Base-by-base conservation (phyloP, 2,797 vertebrate genomes). In the Acrocephalus scirpaceus region DNA sequence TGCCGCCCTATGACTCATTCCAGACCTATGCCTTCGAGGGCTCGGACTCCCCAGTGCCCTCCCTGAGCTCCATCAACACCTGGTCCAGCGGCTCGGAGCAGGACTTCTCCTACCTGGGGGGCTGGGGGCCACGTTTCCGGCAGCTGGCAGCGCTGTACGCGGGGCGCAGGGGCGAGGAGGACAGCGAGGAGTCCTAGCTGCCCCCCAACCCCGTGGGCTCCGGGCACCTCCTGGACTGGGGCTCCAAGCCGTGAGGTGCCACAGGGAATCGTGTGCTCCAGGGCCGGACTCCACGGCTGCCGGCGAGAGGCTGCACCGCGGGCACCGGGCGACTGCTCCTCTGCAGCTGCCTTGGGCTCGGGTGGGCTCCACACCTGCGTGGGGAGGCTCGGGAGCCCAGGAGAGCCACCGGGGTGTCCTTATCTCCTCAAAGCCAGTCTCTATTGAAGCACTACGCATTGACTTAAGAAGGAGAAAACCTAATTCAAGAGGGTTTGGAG, bases 21-120 rank as follows among this genome's bases (percentile, higher is more conserved):
- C 99, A 99, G 98, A 99, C 99, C 76, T 99, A 99, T 20, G 99
- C 99, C 95, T 99, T 99, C 5, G 99, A 99, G 98, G 99, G 99
- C 95, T 98, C 96, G 47, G 98, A 98, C 96, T 99, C 99, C 6
- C 99, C 99, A 0, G 98, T 98, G 19, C 98, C 99, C 76, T 99
- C 99, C 5, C 98, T 99, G 94, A 99, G 99, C 98, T 99, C 99
- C 93, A 99, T 99, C 98, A 98, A 99, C 98, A 99, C 99, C 44
- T 98, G 98, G 94, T 99, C 99, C 86, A 99, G 98, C 38, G 92
- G 98, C 88, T 99, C 99, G 0, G 99, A 99, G 97, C 99, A 99
- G 98, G 99, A 99, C 98, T 99, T 99, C 97, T 98, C 99, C 86
- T 99, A 99, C 97, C 98, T 99, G 97, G 98, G 98, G 93, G 98